Evolutionary conservation across 1,140 invertebrate genomes (phyloP).

Genomic region (Nixonia krombeini): DNA sequence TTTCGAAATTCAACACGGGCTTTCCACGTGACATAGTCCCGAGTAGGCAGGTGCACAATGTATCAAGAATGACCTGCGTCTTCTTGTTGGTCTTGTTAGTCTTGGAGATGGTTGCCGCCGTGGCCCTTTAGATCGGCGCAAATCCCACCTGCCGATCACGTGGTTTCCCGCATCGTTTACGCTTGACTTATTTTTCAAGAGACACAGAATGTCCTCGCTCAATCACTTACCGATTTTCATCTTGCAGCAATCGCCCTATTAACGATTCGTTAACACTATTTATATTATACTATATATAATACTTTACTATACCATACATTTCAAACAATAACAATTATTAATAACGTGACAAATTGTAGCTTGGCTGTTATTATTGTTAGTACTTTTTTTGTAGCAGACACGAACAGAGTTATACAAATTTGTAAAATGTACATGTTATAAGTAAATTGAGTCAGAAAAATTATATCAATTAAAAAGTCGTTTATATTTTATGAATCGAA

Average conservation of each 20-base stretch:
- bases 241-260: conserved; percentile 36
- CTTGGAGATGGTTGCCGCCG: conserved; percentile 20
- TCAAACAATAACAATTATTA: too few relatives aligned
- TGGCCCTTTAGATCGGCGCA: conserved; percentile 39
- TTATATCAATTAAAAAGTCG: too few relatives aligned
- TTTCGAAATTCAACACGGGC: conserved; percentile 33
- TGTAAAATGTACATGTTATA: too few relatives aligned
- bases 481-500: too few relatives aligned
- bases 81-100: conserved; percentile 47
- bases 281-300: background rate
- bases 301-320: too few relatives aligned
- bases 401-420: too few relatives aligned
- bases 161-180: conserved; percentile 39
- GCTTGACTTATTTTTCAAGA: conserved; percentile 46
- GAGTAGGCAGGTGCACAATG: conserved; percentile 39
- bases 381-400: too few relatives aligned
- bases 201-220: conserved; percentile 23
- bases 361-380: too few relatives aligned
- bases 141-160: conserved; percentile 49
- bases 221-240: conserved; percentile 42
- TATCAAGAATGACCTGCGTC: conserved; percentile 45
- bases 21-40: conserved; percentile 40
- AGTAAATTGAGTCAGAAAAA: too few relatives aligned
- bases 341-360: too few relatives aligned
- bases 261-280: conserved; percentile 19